Conservation (phyloP, 2,888 invertebrate species). For the Amiota communis region DNA sequence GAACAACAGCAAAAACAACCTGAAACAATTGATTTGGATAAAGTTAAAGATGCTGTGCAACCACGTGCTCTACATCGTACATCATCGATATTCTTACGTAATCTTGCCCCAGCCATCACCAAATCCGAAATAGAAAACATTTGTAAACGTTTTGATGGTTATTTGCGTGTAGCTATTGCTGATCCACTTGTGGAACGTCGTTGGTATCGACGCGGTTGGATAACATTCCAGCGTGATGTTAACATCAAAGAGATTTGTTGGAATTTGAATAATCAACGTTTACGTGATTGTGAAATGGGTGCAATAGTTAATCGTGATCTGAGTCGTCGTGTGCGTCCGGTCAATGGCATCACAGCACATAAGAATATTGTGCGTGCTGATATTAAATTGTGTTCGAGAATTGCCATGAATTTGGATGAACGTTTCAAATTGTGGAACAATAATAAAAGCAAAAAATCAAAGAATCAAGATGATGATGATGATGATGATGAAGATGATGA, state of each 20-base stretch:
- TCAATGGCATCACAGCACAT: constrained; percentile 92
- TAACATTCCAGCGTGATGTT: constrained; percentile 95
- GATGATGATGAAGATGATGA: constrained; percentile 29
- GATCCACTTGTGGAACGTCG: constrained; percentile 97
- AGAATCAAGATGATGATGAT: constrained; percentile 33
- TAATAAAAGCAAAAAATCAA: not conserved
- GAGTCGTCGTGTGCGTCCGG: constrained; percentile 92
- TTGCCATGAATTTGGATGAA: constrained; percentile 91
- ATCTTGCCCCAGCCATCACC: constrained; percentile 95
- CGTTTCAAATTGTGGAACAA: constrained; percentile 85
- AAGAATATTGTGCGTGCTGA: constrained; percentile 91
- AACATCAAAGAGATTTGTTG: constrained; percentile 99
- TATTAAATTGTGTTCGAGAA: constrained; percentile 92
- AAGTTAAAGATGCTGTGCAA: constrained; percentile 73
- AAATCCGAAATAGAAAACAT: constrained; percentile 97
- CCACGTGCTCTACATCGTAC: constrained; percentile 92
- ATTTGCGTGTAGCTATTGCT: constrained; percentile 94
- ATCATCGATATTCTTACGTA: constrained; percentile 96
- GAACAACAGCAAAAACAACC: constrained; percentile 34
- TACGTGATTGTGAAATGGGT: constrained; percentile 77
- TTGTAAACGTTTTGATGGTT: constrained; percentile 94
- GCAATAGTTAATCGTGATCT: constrained; percentile 95
- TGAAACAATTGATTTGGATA: constrained; percentile 74
- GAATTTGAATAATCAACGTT: constrained; percentile 95
- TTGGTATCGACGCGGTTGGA: constrained; percentile 98